Evolutionary conservation across 2,113 vertebrate genomes (phyloP).

Genomic region (Sinocyclocheilus anshuiensis): DNA sequence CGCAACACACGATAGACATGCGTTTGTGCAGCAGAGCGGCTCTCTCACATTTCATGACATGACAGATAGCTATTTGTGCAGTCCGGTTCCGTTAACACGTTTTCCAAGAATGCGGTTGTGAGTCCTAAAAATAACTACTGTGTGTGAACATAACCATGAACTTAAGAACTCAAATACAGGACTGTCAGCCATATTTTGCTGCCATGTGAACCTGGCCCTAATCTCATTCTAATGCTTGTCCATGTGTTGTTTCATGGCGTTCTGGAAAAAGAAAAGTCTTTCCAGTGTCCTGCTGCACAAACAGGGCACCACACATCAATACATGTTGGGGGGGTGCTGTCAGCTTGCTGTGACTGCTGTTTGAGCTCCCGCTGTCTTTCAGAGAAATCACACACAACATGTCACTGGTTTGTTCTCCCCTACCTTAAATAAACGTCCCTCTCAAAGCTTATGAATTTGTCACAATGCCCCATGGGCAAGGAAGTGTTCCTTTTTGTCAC

Average conservation of each 20-base stretch:
- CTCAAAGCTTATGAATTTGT: constrained; percentile 40
- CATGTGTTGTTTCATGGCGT: not conserved
- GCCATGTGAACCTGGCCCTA: no score
- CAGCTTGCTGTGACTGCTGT: constrained; percentile 29
- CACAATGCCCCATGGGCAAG: constrained; percentile 18
- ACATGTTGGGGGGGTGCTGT: not conserved
- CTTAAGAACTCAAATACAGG: no score
- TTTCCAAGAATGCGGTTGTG: no score
- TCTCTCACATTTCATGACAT: no score
- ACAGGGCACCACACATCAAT: constrained; percentile 28
- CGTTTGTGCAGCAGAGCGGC: no score
- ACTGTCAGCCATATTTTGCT: no score
- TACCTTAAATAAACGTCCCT: constrained; percentile 45
- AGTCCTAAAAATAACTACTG: no score
- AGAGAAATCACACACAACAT: constrained; percentile 34
- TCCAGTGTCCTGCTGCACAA: constrained; percentile 5
- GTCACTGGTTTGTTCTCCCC: constrained; percentile 36
- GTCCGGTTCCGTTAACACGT: no score
- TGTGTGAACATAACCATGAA: no score
- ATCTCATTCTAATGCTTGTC: not conserved
- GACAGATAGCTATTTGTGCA: no score
- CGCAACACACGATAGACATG: no score
- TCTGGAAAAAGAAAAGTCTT: not conserved
- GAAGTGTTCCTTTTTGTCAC: constrained; percentile 5
- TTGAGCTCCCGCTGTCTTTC: constrained; percentile 16